Conservation (phyloP, 2,797 vertebrate species). For the Chromobotia macracanthus region DNA sequence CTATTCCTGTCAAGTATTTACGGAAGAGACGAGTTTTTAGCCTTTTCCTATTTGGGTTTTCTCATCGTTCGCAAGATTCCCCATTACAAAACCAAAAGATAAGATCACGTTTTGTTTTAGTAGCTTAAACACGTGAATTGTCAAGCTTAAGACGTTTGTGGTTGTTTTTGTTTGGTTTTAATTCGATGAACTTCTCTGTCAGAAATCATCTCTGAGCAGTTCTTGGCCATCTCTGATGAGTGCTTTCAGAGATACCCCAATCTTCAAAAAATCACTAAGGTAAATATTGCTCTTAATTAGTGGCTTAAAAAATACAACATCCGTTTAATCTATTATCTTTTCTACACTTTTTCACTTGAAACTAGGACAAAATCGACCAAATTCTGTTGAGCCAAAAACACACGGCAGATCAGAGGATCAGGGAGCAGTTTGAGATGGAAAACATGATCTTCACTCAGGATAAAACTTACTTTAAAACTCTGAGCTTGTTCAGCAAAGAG, state of each 20-base stretch:
- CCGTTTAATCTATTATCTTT: background rate
- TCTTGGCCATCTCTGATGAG: conserved; percentile 29
- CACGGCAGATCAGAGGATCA: conserved; percentile 64
- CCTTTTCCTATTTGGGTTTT: no score
- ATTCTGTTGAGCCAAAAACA: conserved; percentile 64
- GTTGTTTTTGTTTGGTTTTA: no score
- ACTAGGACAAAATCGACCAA: conserved; percentile 72
- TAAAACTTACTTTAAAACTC: conserved; percentile 58
- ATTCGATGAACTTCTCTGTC: background rate
- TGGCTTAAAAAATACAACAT: background rate
- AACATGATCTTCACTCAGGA: conserved; percentile 78
- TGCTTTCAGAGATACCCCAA: conserved; percentile 48
- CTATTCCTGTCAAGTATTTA: no score
- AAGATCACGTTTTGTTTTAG: no score
- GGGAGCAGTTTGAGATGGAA: conserved; percentile 78
- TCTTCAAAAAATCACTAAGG: conserved; percentile 52
- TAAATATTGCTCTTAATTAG: conserved; percentile 28
- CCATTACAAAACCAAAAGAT: no score
- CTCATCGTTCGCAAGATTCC: no score
- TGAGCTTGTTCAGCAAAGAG: conserved; percentile 53
- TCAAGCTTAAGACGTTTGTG: no score
- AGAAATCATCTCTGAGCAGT: conserved; percentile 50
- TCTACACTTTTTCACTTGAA: background rate
- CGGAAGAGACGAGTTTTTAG: no score
- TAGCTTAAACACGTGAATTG: no score